These are phyloP conservation scores for Polypterus senegalus DNA, from an alignment of 2,113 vertebrate genomes.

Conservation along the genomic window DNA sequence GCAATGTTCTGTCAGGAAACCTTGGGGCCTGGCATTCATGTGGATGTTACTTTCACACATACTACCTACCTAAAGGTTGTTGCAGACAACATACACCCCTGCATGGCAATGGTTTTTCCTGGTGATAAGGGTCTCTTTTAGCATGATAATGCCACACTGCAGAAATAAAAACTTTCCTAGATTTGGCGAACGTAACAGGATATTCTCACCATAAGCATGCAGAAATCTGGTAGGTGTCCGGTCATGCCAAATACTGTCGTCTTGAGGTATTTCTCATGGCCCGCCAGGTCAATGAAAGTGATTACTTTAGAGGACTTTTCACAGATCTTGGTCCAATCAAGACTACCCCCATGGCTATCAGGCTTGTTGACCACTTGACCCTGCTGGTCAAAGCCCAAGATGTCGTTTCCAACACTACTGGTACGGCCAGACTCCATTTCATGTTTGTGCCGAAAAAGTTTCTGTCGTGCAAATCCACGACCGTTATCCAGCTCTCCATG, in stretches of 20 bases:
- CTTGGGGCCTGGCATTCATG: no score
- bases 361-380: constrained; percentile 95
- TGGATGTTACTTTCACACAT: no score
- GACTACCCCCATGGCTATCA: constrained; percentile 84
- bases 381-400: constrained; percentile 89
- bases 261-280: constrained; percentile 96
- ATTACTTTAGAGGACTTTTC: constrained; percentile 97
- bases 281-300: constrained; percentile 93
- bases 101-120: no score
- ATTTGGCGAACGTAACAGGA: no score
- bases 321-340: constrained; percentile 97
- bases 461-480: constrained; percentile 91
- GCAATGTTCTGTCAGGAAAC: no score
- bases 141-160: no score
- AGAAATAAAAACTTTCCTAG: no score
- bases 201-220: constrained; percentile 90
- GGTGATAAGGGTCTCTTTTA: no score
- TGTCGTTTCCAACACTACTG: constrained; percentile 96
- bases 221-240: constrained; percentile 92
- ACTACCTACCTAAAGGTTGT: no score
- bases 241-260: constrained; percentile 98
- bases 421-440: constrained; percentile 95
- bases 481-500: constrained; percentile 94
- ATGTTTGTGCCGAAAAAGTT: constrained; percentile 95
- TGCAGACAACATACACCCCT: no score